phyloP scores from a whole-genome alignment of 2,113 vertebrate species.

The Todiramphus saurophagus region DNA sequence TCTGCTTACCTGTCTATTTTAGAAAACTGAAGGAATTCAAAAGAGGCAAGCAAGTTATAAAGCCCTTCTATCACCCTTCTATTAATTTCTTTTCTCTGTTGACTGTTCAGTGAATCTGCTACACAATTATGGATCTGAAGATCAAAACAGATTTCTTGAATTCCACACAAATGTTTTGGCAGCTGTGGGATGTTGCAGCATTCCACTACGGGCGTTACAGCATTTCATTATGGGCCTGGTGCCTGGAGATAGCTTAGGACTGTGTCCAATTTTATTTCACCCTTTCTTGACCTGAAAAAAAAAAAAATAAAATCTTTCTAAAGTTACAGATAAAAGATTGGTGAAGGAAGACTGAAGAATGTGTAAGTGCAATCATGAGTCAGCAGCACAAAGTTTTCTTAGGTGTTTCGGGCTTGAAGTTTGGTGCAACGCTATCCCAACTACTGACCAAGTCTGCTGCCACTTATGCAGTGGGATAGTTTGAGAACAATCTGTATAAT shows the following conservation, averaged over 20 bases:
- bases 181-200: background rate
- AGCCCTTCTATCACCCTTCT: background rate
- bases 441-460: fast-evolving
- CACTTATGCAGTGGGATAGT: background rate
- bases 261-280: background rate
- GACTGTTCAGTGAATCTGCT: background rate
- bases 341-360: background rate
- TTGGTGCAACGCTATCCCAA: background rate
- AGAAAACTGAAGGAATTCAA: background rate
- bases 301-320: background rate
- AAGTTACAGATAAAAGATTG: background rate
- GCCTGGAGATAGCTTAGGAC: background rate
- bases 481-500: background rate
- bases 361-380: background rate
- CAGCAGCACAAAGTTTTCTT: background rate
- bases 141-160: conserved; percentile 47
- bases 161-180: conserved; percentile 33
- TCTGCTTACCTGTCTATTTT: background rate
- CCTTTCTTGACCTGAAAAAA: background rate
- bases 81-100: background rate
- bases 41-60: background rate
- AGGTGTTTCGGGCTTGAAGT: background rate
- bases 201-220: background rate
- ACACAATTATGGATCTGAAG: background rate
- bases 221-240: background rate